Evolutionary conservation across 2,113 vertebrate genomes (phyloP), one percentile per base, ranked within the genome.

Genomic region (Hucho hucho): DNA sequence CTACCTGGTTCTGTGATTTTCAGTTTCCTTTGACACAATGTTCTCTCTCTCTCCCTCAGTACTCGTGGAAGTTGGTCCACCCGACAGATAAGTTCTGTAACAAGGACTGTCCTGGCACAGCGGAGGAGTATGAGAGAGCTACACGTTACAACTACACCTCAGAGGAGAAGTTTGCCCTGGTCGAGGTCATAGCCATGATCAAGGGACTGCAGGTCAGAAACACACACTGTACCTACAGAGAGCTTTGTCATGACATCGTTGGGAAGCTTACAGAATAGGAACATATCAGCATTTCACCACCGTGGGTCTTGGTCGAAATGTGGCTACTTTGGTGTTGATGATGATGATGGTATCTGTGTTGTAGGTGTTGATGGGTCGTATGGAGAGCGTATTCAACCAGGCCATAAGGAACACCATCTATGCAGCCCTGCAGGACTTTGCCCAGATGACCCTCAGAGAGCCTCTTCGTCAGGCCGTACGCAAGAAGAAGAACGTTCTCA

Each of bases 41-140:
- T 53, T 49, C 37, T 26, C 46, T 58, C 3, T 24, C 7, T 32
- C 29, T 1, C 72, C 56, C 14, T 3, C 79, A 99, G 98, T 99
- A 99, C 79, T 99, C 98, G 0, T 99, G 98, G 98, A 99, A 99
- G 91, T 91, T 99, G 81, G 98, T 99, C 69, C 98, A 99, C 87
- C 98, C 98, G 68, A 99, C 98, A 0, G 98, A 99, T 90, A 99
- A 99, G 77, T 99, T 99, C 93, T 99, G 97, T 85, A 99, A 99
- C 84, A 99, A 99, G 83, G 98, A 99, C 84, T 99, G 98, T 75
- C 98, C 98, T 0, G 98, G 97, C 72, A 99, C 97, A 0, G 98
- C 98, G 0, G 98, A 99, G 81, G 98, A 99, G 75, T 99, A 99
- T 0, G 98, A 99, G 77, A 92, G 98, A 26, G 97, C 98, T 84